A percentile compares a stretch with the other conserved stretches of the same genome.
These are phyloP conservation scores for Hipparchia sbordonii DNA, from an alignment of 2,888 invertebrate species.

Conservation along the genomic window DNA sequence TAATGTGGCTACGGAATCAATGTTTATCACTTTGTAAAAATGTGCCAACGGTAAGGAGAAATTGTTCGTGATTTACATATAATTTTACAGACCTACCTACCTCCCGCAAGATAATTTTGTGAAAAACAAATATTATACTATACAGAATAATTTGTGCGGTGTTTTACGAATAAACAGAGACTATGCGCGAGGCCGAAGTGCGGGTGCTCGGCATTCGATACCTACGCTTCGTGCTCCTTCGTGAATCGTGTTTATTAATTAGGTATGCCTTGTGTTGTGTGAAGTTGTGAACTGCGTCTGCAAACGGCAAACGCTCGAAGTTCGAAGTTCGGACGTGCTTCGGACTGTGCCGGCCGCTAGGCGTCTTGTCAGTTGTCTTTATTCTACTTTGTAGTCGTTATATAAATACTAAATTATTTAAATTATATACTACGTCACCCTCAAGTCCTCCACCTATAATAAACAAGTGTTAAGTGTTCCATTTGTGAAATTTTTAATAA, in stretches of 20 bases:
- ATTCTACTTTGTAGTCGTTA: conserved; percentile 3
- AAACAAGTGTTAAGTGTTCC: background rate
- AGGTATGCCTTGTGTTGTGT: background rate
- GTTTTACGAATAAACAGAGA: too few relatives aligned
- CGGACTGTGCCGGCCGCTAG: conserved; percentile 3
- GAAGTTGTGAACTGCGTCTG: background rate
- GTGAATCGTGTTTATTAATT: too few relatives aligned
- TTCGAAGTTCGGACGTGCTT: conserved; percentile 12
- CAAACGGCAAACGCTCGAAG: background rate
- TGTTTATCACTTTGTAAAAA: too few relatives aligned
- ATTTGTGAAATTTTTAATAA: conserved; percentile 1
- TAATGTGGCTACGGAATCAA: too few relatives aligned
- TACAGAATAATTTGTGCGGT: too few relatives aligned
- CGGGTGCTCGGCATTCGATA: background rate
- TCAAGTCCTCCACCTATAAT: background rate
- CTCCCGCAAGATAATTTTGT: too few relatives aligned
- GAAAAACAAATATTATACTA: too few relatives aligned
- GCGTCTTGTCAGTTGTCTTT: background rate
- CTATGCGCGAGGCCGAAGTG: too few relatives aligned
- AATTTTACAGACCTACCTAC: too few relatives aligned
- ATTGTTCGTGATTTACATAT: too few relatives aligned
- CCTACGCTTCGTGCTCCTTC: background rate
- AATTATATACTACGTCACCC: conserved; percentile 1
- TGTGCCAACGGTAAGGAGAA: too few relatives aligned
- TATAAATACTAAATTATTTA: conserved; percentile 15